A percentile compares a stretch with the other conserved stretches of the same genome.
These are phyloP conservation scores for Thripadectes ignobilis DNA, from an alignment of 2,797 vertebrate genomes.

Conservation along the genomic window DNA sequence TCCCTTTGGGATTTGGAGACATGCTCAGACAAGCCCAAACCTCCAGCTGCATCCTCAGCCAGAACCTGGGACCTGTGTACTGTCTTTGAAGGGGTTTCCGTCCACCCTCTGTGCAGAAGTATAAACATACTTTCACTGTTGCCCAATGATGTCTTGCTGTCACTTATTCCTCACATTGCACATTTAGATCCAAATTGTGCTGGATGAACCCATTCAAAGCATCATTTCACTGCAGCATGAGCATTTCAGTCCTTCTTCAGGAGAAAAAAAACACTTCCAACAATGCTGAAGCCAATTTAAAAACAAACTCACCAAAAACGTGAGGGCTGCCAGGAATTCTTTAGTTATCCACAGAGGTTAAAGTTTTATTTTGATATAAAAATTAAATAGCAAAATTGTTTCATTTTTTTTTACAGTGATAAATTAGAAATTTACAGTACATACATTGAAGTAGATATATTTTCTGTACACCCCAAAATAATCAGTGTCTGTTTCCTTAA, in stretches of 20 bases:
- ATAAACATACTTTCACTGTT: neutral
- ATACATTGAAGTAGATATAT: slow-evolving; percentile 84
- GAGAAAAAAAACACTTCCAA: neutral
- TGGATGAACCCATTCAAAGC: neutral
- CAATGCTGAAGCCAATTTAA: neutral
- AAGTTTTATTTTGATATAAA: slow-evolving; percentile 84
- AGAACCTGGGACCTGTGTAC: accelerated
- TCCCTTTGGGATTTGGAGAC: accelerated
- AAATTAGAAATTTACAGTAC: slow-evolving; percentile 98
- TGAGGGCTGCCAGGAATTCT: neutral
- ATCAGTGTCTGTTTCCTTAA: slow-evolving; percentile 68
- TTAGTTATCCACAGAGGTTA: slow-evolving; percentile 60
- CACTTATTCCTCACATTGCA: neutral
- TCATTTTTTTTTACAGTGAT: slow-evolving; percentile 87
- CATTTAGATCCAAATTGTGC: neutral
- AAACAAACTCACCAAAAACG: neutral
- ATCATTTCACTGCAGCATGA: neutral
- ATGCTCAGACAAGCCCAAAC: neutral
- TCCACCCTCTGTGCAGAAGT: neutral
- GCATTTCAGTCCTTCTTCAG: neutral
- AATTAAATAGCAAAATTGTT: slow-evolving; percentile 84
- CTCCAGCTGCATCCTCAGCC: neutral
- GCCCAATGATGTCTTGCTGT: neutral
- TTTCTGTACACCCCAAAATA: slow-evolving; percentile 76
- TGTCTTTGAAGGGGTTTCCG: neutral